Percentiles rank a stretch among this genome's conserved stretches.
Evolutionary conservation across 2,113 vertebrate genomes (phyloP).

Genomic region (Podilymbus podiceps): DNA sequence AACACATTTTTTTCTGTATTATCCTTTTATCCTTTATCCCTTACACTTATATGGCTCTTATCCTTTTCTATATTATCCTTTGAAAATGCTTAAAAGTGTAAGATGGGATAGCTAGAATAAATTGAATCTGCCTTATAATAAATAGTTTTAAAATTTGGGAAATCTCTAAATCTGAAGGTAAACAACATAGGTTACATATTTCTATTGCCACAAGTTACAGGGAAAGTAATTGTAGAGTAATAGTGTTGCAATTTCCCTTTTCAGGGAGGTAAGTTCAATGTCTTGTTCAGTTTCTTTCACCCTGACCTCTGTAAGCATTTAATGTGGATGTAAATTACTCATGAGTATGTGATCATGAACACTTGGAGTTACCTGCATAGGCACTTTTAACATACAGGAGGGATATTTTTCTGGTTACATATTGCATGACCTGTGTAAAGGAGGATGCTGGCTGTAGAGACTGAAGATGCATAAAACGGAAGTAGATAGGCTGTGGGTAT

Average conservation of each 20-base stretch:
- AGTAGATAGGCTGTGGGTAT: not conserved
- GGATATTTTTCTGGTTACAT: not conserved
- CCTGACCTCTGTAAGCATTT: not conserved
- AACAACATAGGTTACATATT: not conserved
- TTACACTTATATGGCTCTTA: not conserved
- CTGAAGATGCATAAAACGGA: not conserved
- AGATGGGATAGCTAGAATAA: not conserved
- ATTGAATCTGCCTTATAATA: not conserved
- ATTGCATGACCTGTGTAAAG: not conserved
- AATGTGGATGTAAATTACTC: not conserved
- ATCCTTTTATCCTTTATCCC: not conserved
- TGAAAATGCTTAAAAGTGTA: not conserved
- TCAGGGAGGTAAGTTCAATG: not conserved
- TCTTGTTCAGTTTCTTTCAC: not conserved
- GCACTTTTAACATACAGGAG: not conserved
- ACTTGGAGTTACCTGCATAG: not conserved
- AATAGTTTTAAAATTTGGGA: not conserved
- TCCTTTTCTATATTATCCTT: not conserved
- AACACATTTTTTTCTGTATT: not conserved
- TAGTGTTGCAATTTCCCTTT: not conserved
- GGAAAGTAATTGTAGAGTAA: not conserved
- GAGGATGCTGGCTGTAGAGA: fast-evolving
- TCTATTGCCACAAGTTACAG: not conserved
- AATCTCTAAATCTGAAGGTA: not conserved
- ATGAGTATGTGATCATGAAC: not conserved